Conservation (phyloP, 1,140 invertebrate genomes). For the Brachystomella parvula region DNA sequence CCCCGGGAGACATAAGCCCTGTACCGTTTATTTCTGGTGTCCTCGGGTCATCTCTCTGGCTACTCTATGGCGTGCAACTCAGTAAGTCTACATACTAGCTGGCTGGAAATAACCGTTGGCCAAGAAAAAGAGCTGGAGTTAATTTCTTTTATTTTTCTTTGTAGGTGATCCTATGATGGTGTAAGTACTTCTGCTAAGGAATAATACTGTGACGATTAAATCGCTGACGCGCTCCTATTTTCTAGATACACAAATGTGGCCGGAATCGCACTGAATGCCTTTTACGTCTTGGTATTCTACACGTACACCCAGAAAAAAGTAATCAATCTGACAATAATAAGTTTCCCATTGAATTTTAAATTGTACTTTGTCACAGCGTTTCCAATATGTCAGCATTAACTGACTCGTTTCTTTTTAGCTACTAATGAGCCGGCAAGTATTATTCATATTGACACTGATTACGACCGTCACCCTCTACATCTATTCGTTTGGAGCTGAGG, state of each 20-base stretch:
- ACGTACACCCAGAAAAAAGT: conserved; percentile 56
- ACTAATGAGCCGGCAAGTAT: conserved; percentile 36
- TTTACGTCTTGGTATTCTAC: conserved; percentile 56
- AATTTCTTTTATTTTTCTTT: neutral
- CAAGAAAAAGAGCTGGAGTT: neutral
- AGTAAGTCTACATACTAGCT: conserved; percentile 20
- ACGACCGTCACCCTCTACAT: conserved; percentile 31
- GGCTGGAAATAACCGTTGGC: neutral
- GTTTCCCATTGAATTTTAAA: conserved; percentile 31
- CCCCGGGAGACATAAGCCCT: conserved; percentile 25
- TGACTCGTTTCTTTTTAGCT: conserved; percentile 34
- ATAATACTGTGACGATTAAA: neutral
- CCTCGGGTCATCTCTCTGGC: conserved; percentile 28
- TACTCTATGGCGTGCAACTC: conserved; percentile 26
- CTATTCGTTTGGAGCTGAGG: conserved; percentile 22
- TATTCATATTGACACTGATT: conserved; percentile 30
- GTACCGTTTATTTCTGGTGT: conserved; percentile 29
- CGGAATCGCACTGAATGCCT: conserved; percentile 56
- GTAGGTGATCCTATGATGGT: neutral
- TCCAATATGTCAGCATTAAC: too few relatives aligned
- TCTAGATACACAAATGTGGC: conserved; percentile 60
- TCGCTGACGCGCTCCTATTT: conserved; percentile 44
- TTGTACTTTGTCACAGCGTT: too few relatives aligned
- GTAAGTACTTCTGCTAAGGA: neutral
- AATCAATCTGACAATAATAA: conserved; percentile 40